These are phyloP conservation scores for Sturmia bella DNA, from an alignment of 2,888 invertebrate species.

Conservation along the genomic window DNA sequence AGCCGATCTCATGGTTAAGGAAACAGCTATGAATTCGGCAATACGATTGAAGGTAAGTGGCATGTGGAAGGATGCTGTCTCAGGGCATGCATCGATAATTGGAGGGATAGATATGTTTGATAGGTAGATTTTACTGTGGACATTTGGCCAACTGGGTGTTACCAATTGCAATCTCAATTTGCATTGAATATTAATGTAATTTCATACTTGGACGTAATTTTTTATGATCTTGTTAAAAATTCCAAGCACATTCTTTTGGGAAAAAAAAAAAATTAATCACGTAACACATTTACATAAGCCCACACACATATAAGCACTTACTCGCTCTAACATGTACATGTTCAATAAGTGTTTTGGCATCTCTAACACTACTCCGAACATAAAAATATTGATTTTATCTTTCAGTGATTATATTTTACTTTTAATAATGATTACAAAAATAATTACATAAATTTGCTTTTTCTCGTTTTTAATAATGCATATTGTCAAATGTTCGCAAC, in stretches of 20 bases:
- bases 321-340: not conserved
- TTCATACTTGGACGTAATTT: not conserved
- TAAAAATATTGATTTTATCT: not conserved
- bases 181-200: slow-evolving; percentile 10
- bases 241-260: slow-evolving; percentile 29
- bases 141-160: slow-evolving; percentile 2
- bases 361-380: not conserved
- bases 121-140: no score
- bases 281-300: slow-evolving; percentile 39
- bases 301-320: not conserved
- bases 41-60: no score
- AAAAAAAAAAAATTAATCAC: slow-evolving; percentile 28
- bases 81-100: no score
- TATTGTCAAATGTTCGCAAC: not conserved
- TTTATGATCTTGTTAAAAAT: slow-evolving; percentile 26
- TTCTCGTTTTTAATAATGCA: not conserved
- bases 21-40: no score
- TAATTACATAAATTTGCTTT: not conserved
- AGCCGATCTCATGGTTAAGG: no score
- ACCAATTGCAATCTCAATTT: slow-evolving; percentile 7
- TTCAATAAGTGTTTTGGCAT: not conserved
- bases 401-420: slow-evolving; percentile 4
- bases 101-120: no score
- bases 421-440: slow-evolving; percentile 24
- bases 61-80: no score